phyloP scores from a whole-genome alignment of 2,888 invertebrate genomes.

The Ornithoptera priamus region DNA sequence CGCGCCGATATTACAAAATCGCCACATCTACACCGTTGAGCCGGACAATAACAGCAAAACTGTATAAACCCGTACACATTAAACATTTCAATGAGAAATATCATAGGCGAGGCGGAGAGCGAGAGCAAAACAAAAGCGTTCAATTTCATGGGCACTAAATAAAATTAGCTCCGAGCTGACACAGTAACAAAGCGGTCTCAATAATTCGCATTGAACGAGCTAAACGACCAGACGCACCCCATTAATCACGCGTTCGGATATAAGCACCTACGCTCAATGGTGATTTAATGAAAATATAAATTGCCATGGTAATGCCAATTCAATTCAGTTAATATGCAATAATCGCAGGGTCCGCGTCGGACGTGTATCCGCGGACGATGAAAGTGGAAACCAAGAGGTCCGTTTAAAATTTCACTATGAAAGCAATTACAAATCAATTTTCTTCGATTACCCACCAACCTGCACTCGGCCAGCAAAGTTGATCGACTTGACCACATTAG shows the following conservation, averaged over 20 bases:
- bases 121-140: conserved; percentile 60
- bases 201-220: conserved; percentile 72
- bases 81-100: conserved; percentile 64
- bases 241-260: conserved; percentile 56
- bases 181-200: conserved; percentile 72
- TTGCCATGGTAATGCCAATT: conserved; percentile 42
- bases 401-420: conserved; percentile 61
- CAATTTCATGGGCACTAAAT: conserved; percentile 77
- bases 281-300: conserved; percentile 40
- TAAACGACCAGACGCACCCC: conserved; percentile 50
- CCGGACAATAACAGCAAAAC: conserved; percentile 31
- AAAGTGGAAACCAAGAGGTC: conserved; percentile 52
- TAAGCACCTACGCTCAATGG: conserved; percentile 31
- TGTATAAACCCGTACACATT: conserved; percentile 38
- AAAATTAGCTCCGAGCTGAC: conserved; percentile 73
- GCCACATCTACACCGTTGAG: conserved; percentile 38
- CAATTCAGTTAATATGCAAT: conserved; percentile 70
- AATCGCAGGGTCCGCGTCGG: conserved; percentile 53
- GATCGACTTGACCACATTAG: too few species aligned
- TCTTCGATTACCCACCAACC: conserved; percentile 40
- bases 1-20: conserved; percentile 47
- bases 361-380: conserved; percentile 41
- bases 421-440: conserved; percentile 73
- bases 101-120: conserved; percentile 39
- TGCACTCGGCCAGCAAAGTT: too few species aligned